Conservation (phyloP, 2,888 invertebrate species). For the Anarsia innoxiella region DNA sequence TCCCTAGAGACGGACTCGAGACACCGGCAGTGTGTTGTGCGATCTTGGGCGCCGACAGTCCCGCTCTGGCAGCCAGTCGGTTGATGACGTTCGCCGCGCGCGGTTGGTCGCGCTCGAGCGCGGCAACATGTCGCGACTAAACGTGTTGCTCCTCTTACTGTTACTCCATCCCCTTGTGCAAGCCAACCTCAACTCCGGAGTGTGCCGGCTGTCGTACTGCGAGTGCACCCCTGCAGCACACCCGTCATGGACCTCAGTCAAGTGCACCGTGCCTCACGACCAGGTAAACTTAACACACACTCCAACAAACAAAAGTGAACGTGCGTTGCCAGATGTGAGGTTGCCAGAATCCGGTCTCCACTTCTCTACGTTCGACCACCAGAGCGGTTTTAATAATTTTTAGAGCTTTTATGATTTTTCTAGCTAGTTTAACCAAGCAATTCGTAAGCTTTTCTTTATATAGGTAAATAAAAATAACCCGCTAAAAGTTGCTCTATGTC, state of each 20-base stretch:
- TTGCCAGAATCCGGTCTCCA: conserved; percentile 1
- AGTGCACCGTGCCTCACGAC: conserved; percentile 76
- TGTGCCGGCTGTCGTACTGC: conserved; percentile 74
- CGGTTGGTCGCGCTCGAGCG: conserved; percentile 50
- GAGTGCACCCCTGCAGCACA: conserved; percentile 73
- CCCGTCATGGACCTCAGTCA: conserved; percentile 77
- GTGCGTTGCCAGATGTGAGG: conserved; percentile 29
- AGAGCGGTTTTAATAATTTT: too few relatives aligned
- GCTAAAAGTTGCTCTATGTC: too few relatives aligned
- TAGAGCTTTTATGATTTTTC: too few relatives aligned
- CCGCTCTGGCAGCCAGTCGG: conserved; percentile 37
- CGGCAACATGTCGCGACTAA: conserved; percentile 55
- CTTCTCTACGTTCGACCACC: neutral
- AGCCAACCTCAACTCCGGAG: conserved; percentile 33
- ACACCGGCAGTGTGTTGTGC: conserved; percentile 24
- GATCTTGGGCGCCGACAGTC: conserved; percentile 21
- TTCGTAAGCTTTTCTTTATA: too few relatives aligned
- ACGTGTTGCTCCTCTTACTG: conserved; percentile 52
- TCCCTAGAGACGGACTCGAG: conserved; percentile 42
- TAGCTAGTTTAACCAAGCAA: too few relatives aligned
- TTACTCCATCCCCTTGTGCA: conserved; percentile 38
- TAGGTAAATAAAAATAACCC: too few relatives aligned
- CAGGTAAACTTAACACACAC: too few relatives aligned
- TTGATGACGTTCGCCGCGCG: conserved; percentile 49
- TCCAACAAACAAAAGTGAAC: conserved; percentile 41